Evolutionary conservation across 2,113 vertebrate species (phyloP), one percentile per base, ranked within the genome.

Genomic region (Odobenus rosmarus): DNA sequence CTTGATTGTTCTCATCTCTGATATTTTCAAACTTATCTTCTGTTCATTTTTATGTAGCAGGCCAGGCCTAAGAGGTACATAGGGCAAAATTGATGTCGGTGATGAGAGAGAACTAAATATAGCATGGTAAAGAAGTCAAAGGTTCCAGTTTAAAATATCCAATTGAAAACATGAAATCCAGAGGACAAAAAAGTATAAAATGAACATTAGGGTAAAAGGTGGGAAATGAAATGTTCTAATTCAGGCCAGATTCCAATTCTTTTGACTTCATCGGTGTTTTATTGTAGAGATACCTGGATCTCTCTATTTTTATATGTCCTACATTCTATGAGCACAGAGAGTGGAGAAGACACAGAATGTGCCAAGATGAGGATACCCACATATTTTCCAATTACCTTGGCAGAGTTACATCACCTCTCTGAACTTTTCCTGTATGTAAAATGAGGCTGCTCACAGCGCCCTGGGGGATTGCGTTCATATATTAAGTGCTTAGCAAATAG

Each of bases 221-320:
- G 28, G 69, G 71, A 86, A n/a, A 64, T 85, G 36, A 59, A 92
- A 88, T 62, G 62, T 88, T 90, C 93, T 90, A 62, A 95, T 90
- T 97, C 23, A 28, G 69, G 28, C 57, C 21, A 39, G 46, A 93
- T 74, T 71, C 79, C 61, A 95, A 71, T 31, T 92, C 67, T 91
- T 57, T 88, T 83, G 88, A 92, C 62, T 84, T 96, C 64, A 55
- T 36, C 39, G 74, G 16, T 46, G 67, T 88, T 96, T 96, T 88
- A 36, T 90, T 88, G 46, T 46, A 61, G 83, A 71, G 59, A 83
- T 53, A 67, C 31, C 85, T 88, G 84, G 33, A 24, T 84, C 72
- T 92, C 88, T 95, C 90, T 96, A 93, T 96, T 97, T 96, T 92
- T 90, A 80, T 90, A 46, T 74, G 81, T 67, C 95, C 96, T 39